Evolutionary conservation across 2,113 vertebrate genomes (phyloP).

Genomic region (Macaca mulatta): DNA sequence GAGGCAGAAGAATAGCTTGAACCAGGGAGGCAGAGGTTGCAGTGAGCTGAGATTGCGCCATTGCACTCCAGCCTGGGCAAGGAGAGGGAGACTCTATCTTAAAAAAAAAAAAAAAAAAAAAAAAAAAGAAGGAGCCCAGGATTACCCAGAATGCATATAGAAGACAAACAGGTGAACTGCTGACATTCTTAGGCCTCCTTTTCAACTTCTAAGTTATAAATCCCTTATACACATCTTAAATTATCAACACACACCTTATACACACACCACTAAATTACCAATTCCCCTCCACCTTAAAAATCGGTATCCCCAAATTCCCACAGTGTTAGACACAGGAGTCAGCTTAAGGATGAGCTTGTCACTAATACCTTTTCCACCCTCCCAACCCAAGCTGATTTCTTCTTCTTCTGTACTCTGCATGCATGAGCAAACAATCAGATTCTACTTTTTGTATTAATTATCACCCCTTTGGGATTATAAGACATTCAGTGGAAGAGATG

Average conservation of each 20-base stretch:
- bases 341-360: not conserved
- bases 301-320: not conserved
- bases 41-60: too few species aligned
- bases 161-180: not conserved
- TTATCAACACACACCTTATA: not conserved
- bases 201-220: not conserved
- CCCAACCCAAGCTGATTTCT: not conserved
- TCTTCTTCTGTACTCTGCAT: not conserved
- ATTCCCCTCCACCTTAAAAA: not conserved
- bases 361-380: not conserved
- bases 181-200: not conserved
- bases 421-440: not conserved
- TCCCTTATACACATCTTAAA: not conserved
- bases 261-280: not conserved
- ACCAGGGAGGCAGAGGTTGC: too few species aligned
- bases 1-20: too few species aligned
- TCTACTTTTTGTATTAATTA: not conserved
- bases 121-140: not conserved
- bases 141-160: not conserved
- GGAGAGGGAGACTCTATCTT: too few species aligned
- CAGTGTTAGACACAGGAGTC: not conserved
- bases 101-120: not conserved
- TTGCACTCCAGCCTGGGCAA: too few species aligned
- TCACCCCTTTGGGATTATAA: not conserved
- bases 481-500: not conserved